phyloP scores from a whole-genome alignment of 2,113 vertebrate genomes.

The Addax nasomaculatus region DNA sequence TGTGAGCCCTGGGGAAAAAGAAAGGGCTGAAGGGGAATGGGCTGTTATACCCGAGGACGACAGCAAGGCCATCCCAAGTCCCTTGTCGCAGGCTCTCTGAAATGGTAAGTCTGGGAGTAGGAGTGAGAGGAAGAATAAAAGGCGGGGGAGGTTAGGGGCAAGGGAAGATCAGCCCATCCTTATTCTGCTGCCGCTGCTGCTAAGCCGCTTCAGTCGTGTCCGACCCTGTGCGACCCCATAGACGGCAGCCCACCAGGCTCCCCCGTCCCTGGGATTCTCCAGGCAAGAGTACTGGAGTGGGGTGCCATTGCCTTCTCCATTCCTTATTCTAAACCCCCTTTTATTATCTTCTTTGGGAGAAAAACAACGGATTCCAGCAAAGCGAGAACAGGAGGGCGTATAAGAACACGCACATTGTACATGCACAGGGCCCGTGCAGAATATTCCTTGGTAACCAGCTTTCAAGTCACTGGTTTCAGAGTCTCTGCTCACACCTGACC shows the following conservation, averaged over 20 bases:
- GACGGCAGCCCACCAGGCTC: too few species aligned
- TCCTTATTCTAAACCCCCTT: background rate
- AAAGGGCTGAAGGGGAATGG: background rate
- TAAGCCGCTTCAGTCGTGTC: fast-evolving
- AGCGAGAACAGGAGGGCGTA: background rate
- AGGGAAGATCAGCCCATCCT: background rate
- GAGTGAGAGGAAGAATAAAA: background rate
- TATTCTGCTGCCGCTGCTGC: background rate
- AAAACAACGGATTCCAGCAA: background rate
- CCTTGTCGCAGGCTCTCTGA: background rate
- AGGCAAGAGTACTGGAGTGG: too few species aligned
- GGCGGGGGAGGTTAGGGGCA: background rate
- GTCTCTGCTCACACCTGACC: background rate
- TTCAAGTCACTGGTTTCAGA: background rate
- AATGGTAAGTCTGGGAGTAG: background rate
- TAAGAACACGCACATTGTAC: background rate
- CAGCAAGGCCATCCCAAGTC: background rate
- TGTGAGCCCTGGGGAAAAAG: background rate
- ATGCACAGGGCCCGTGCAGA: background rate
- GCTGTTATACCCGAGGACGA: background rate
- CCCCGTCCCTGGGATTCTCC: too few species aligned
- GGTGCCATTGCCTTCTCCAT: background rate
- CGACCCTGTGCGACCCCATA: too few species aligned
- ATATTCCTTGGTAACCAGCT: background rate
- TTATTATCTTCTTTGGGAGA: background rate